These are phyloP conservation scores for Papilio gigon DNA, from an alignment of 2,888 invertebrate genomes.

Conservation along the genomic window DNA sequence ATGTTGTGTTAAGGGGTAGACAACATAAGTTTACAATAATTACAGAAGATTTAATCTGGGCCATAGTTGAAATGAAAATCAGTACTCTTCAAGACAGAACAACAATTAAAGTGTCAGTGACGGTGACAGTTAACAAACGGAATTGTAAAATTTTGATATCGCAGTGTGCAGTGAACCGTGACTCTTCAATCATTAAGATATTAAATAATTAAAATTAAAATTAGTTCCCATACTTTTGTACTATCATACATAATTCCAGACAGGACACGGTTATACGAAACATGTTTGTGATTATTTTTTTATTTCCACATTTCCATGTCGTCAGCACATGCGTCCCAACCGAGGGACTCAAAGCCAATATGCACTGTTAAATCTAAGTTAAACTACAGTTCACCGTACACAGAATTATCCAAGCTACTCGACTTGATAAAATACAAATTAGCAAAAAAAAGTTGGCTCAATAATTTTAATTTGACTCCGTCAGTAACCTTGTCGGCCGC, in stretches of 20 bases:
- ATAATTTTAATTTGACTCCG: conserved; percentile 9
- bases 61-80: background rate
- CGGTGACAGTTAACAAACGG: conserved; percentile 10
- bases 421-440: too few relatives aligned
- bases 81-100: background rate
- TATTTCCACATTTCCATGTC: too few relatives aligned
- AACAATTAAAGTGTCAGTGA: conserved; percentile 9
- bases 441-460: background rate
- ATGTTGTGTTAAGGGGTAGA: conserved; percentile 2
- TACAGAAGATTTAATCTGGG: background rate
- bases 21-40: too few relatives aligned
- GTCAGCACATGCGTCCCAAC: too few relatives aligned
- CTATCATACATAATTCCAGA: too few relatives aligned
- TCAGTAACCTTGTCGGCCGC: conserved; percentile 7
- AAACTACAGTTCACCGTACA: too few relatives aligned
- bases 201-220: conserved; percentile 8
- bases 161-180: background rate
- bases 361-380: too few relatives aligned
- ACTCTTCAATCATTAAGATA: conserved; percentile 3
- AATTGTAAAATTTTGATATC: background rate
- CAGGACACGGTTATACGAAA: too few relatives aligned
- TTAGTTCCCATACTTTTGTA: background rate
- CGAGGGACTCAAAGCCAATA: too few relatives aligned
- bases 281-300: too few relatives aligned
- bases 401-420: too few relatives aligned